Evolutionary conservation across 2,113 vertebrate genomes (phyloP), one percentile per base, ranked within the genome.

Genomic region (Nothoprocta perdicaria): DNA sequence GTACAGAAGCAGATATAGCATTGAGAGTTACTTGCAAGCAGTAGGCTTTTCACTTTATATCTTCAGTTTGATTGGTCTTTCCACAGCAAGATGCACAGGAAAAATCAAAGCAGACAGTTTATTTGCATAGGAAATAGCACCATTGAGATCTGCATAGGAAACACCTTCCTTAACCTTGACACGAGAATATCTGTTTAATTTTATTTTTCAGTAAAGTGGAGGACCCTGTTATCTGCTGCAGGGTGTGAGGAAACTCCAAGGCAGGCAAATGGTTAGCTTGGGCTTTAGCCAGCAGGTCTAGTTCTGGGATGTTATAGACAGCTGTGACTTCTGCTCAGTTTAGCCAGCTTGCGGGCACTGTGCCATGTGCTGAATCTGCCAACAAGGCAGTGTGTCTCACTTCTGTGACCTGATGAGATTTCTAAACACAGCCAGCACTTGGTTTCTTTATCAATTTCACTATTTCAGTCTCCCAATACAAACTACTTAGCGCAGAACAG

Each of bases 101-200:
- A 91, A 95, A 95, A 93, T 94, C 52, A 95, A 94, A 91, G 86
- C 86, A 92, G 89, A 92, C 61, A 94, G 29, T 78, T 95, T 94
- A 96, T 95, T 96, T 92, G 85, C 84, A 93, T 55, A 80, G 72
- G 61, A 91, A 92, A 93, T 68, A 92, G 85, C 91, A 95, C 92
- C 89, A 84, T 9, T 57, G 77, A 92, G 73, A 88, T 41, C 73
- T 85, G 85, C 52, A 88, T 45, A 88, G 76, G 89, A 89, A 89
- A 92, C 61, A 75, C 26, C 80, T 89, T 17, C 65, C 80, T 95
- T 88, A 92, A 92, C 87, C 69, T 31, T 69, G 53, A 9, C 67
- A 84, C 55, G 24, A 66, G 38, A 79, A 93, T 46, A 41, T 38
- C 48, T 72, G 41, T 86, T 93, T 84, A 45, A 82, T 93, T 90